Evolutionary conservation across 2,113 vertebrate genomes (phyloP).

Genomic region (Entelurus aequoreus): DNA sequence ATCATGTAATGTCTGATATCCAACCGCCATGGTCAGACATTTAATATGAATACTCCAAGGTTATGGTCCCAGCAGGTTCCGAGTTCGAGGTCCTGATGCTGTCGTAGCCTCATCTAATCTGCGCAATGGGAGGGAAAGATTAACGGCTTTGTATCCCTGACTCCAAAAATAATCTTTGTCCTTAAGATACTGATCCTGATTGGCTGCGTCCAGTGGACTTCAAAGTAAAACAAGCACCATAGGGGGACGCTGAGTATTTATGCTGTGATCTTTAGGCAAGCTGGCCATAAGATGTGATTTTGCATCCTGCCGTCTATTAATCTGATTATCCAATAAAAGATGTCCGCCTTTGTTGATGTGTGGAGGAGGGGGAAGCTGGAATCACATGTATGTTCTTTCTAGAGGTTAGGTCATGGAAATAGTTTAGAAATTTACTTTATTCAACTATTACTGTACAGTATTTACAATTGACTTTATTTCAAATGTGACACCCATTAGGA

Average conservation of each 20-base stretch:
- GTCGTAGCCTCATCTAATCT: constrained; percentile 17
- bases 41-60: too few relatives aligned
- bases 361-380: neutral
- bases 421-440: too few relatives aligned
- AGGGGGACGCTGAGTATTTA: constrained; percentile 1
- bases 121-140: constrained; percentile 16
- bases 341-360: constrained; percentile 14
- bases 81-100: neutral
- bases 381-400: neutral
- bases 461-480: too few relatives aligned
- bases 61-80: neutral
- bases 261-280: constrained; percentile 1
- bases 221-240: neutral
- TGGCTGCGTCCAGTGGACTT: constrained; percentile 4
- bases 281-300: neutral
- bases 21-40: too few relatives aligned
- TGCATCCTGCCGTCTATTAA: constrained; percentile 9
- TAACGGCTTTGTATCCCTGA: constrained; percentile 10
- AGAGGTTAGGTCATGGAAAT: neutral
- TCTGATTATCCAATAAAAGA: constrained; percentile 35
- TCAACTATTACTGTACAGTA: too few relatives aligned
- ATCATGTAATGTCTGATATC: too few relatives aligned
- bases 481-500: too few relatives aligned
- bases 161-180: constrained; percentile 18
- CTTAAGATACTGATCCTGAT: constrained; percentile 14